Conservation (phyloP, 2,113 vertebrate species). For the Oryzias melastigma region DNA sequence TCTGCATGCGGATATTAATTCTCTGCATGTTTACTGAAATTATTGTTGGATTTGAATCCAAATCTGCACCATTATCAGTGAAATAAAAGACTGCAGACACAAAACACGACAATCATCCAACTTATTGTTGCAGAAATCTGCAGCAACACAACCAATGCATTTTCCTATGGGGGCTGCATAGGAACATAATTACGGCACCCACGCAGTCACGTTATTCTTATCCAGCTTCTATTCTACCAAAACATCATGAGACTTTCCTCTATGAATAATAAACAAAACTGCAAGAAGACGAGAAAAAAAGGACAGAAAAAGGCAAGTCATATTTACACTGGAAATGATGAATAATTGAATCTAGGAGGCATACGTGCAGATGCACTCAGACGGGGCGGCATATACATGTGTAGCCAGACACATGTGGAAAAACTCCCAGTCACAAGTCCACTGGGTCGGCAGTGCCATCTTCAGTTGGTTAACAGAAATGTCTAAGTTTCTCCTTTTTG, state of each 20-base stretch:
- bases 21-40: neutral
- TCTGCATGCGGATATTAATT: too few relatives aligned
- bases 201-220: slow-evolving; percentile 65
- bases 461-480: slow-evolving; percentile 55
- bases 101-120: slow-evolving; percentile 12
- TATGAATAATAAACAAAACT: slow-evolving; percentile 76
- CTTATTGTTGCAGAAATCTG: slow-evolving; percentile 21
- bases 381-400: slow-evolving; percentile 22
- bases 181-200: slow-evolving; percentile 74
- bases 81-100: slow-evolving; percentile 36
- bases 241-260: slow-evolving; percentile 58
- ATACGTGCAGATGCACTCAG: slow-evolving; percentile 44
- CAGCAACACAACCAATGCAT: slow-evolving; percentile 42
- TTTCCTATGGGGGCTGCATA: slow-evolving; percentile 49
- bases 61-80: slow-evolving; percentile 30
- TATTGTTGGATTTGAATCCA: slow-evolving; percentile 26
- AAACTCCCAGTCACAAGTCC: slow-evolving; percentile 23
- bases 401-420: slow-evolving; percentile 2
- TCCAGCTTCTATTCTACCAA: slow-evolving; percentile 57
- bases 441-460: slow-evolving; percentile 76
- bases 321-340: slow-evolving; percentile 71
- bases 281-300: slow-evolving; percentile 13
- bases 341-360: slow-evolving; percentile 75
- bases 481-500: neutral
- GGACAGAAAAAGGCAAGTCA: slow-evolving; percentile 58